Conservation (phyloP, 2,113 vertebrate species). For the Bubalus kerabau region DNA sequence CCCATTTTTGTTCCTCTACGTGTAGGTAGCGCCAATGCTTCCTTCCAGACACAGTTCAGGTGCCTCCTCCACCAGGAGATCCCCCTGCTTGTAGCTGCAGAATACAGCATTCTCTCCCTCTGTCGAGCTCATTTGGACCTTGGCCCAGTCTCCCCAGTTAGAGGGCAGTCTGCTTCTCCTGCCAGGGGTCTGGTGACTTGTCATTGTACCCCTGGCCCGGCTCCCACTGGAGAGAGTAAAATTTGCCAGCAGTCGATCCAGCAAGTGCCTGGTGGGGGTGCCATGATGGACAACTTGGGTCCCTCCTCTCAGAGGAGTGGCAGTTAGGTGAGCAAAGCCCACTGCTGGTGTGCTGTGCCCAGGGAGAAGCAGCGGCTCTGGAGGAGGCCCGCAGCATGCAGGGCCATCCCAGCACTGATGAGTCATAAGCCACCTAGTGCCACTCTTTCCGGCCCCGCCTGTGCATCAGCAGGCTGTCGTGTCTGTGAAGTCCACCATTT, state of each 20-base stretch:
- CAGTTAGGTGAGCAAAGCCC: neutral
- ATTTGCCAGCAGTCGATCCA: neutral
- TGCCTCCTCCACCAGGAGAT: neutral
- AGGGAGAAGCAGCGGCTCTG: neutral
- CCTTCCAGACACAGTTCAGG: neutral
- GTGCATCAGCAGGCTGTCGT: neutral
- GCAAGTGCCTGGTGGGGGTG: neutral
- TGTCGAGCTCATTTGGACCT: neutral
- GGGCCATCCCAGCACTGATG: neutral
- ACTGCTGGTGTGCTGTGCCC: neutral
- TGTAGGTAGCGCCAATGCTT: neutral
- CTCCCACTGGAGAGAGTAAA: neutral
- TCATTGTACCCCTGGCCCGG: neutral
- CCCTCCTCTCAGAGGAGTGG: neutral
- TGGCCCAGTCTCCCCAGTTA: neutral
- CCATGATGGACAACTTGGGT: neutral
- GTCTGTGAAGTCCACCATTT: neutral
- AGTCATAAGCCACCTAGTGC: neutral
- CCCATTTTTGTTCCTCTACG: neutral
- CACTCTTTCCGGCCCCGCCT: neutral
- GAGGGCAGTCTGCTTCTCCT: neutral
- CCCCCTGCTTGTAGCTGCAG: neutral
- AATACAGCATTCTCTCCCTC: neutral
- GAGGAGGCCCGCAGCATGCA: neutral
- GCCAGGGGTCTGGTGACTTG: neutral